Conservation (phyloP, 1,140 invertebrate species). For the Bathynomus jamesi region DNA sequence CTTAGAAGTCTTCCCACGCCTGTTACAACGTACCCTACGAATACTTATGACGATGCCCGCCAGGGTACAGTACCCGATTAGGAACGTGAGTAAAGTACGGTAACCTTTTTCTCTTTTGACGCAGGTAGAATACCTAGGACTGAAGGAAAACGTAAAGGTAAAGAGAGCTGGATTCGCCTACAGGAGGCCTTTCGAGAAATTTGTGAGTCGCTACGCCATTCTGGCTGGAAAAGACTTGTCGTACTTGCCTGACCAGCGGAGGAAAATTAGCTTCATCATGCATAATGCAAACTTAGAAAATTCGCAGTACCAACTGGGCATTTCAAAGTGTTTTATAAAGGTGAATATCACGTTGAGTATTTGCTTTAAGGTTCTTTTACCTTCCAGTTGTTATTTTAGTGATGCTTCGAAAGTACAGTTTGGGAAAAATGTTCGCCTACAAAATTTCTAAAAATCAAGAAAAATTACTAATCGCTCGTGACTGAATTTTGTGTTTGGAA, state of each 20-base stretch:
- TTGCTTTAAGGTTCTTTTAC: background rate
- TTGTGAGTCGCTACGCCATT: slow-evolving; percentile 59
- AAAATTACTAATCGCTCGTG: too few relatives aligned
- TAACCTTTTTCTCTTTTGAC: too few relatives aligned
- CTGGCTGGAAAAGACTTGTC: slow-evolving; percentile 64
- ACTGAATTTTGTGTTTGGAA: too few relatives aligned
- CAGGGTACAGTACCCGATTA: too few relatives aligned
- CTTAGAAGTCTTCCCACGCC: too few relatives aligned
- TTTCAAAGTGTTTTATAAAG: slow-evolving; percentile 67
- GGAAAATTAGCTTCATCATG: slow-evolving; percentile 57
- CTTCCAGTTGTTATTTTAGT: too few relatives aligned
- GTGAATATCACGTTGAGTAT: slow-evolving; percentile 61
- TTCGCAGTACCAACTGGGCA: slow-evolving; percentile 63
- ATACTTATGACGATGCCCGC: too few relatives aligned
- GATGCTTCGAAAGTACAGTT: too few relatives aligned
- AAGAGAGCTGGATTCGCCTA: slow-evolving; percentile 61
- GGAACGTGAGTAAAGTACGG: too few relatives aligned
- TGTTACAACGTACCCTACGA: too few relatives aligned
- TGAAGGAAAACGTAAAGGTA: slow-evolving; percentile 59
- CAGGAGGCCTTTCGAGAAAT: slow-evolving; percentile 55
- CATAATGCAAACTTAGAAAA: slow-evolving; percentile 53
- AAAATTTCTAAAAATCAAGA: too few relatives aligned
- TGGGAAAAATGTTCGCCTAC: too few relatives aligned
- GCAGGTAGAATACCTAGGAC: slow-evolving; percentile 54
- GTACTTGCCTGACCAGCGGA: slow-evolving; percentile 52